Base-by-base conservation (phyloP, 1,140 invertebrate genomes). In the Drosophila seguyi region DNA sequence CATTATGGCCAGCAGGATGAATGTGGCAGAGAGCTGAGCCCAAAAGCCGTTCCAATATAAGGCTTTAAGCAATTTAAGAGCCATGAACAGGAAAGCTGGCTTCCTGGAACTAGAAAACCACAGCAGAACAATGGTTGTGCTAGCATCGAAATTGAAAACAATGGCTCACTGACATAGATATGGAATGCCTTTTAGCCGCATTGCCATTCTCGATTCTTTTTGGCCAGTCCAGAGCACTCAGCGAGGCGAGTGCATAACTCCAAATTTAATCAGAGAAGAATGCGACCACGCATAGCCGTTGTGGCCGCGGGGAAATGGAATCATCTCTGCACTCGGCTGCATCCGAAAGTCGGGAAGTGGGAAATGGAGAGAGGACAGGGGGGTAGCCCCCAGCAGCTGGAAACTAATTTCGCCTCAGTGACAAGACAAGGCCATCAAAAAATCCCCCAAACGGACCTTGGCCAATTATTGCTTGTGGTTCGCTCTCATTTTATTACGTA, bases 391-490 rank as follows among this genome's bases (percentile, higher is more conserved):
- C 36, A 3, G 13, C 45, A 52, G 29, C 47, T 53, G 59, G 60
- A 31, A 66, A 66, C 68, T 68, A 57, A 65, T 75, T 76, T 66
- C 39, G 60, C 41, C 31, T 58, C 74, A 75, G 66, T 72, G 66
- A 78, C 76, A 79, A 59, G 76, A 69, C 65, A 61, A 69, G 65
- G 57, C 71, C 50, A 56, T 67, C 59, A 60, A 52, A 62, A 62
- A 63, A 56, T 56, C 16, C 39, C 74, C 45, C 60, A 36, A 69
- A 67, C 48, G 39, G 50, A 56, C 57, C 44, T 44, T 38, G 59
- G 80, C 80, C 80, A 82, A 83, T 83, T 83, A 83, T 83, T 78
- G 50, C 48, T 71, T 75, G 75, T 29, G 63, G 80, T 22, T 53
- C 53, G 31, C 50, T 48, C 45, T 60, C 80, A 45, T 83, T 83